phyloP scores from a whole-genome alignment of 2,113 vertebrate genomes.

The Seriola dumerili region DNA sequence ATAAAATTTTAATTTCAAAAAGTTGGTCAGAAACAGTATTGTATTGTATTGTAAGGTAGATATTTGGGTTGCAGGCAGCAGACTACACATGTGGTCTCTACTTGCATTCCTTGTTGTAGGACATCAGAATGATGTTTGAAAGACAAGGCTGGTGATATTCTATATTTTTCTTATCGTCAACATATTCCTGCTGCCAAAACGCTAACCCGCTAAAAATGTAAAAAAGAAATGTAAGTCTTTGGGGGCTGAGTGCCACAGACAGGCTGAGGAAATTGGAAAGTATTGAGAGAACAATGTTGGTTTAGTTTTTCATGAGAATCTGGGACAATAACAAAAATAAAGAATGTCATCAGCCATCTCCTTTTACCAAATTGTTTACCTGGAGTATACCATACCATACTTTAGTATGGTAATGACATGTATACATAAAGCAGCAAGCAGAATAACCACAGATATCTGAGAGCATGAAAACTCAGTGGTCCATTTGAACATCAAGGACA shows the following conservation, averaged over 20 bases:
- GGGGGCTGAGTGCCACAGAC: not conserved
- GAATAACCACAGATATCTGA: slow-evolving; percentile 34
- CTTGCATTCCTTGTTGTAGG: not conserved
- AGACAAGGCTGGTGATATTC: not conserved
- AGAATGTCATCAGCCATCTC: not conserved
- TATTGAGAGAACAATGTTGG: not conserved
- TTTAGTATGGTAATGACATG: not conserved
- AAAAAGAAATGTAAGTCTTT: not conserved
- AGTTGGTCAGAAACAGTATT: not conserved
- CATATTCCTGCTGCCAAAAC: not conserved
- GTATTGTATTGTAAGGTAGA: too few species aligned
- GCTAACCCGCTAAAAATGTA: too few species aligned
- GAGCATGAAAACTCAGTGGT: slow-evolving; percentile 13
- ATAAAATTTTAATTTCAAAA: not conserved
- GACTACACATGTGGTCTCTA: not conserved
- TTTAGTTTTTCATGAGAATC: slow-evolving; percentile 3
- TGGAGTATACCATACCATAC: not conserved
- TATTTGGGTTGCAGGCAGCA: not conserved
- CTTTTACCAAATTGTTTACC: slow-evolving; percentile 22
- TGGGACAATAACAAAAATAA: not conserved
- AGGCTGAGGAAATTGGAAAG: not conserved
- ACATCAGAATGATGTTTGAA: not conserved
- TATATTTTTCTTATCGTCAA: not conserved
- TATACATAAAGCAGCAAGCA: slow-evolving; percentile 38
- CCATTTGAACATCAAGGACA: slow-evolving; percentile 47